Evolutionary conservation across 2,113 vertebrate species (phyloP), one percentile per base, ranked within the genome.

Genomic region (Microtus richardsoni): DNA sequence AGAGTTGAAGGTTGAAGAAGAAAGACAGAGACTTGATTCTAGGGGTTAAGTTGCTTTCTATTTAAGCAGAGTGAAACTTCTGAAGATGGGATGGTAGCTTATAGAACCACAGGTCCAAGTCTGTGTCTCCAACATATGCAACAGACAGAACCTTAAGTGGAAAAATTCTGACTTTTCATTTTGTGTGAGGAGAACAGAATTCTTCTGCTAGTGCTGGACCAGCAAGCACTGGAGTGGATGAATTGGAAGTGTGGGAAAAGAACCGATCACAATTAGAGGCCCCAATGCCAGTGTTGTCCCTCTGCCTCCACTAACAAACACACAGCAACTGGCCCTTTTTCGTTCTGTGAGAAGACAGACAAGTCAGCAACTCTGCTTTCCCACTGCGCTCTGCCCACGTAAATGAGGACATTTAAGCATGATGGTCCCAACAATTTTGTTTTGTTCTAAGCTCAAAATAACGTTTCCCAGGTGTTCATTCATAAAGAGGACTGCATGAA

Each of bases 401-500:
- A 97, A 97, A 97, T 96, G 91, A 97, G 87, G 54, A 85, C 33
- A 95, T 97, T 97, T 97, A 97, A 97, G 97, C 97, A 96, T 26
- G 95, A 77, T 62, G 80, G 71, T 96, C 91, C 94, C 83, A 91
- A 97, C 95, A 96, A 97, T 96, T 95, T 97, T 91, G 93, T 95
- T 97, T 97, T 97, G 95, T 98, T 97, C 94, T 79, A 93, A 96
- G 92, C 96, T 96, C 89, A 92, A 95, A 97, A 98, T 97, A 97
- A 97, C 97, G 88, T 92, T 92, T 93, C 96, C 95, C 97, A 98
- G 97, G 97, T 98, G 97, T 96, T 97, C 95, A 78, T 96, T 96
- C 96, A 96, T 97, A 97, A 97, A 97, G 96, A 97, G 95, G 95
- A 75, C 78, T 87, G 68, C 44, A n/a, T 87, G 93, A 78, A 96